Conservation (phyloP, 2,113 vertebrate genomes). For the Leucoraja erinaceus region DNA sequence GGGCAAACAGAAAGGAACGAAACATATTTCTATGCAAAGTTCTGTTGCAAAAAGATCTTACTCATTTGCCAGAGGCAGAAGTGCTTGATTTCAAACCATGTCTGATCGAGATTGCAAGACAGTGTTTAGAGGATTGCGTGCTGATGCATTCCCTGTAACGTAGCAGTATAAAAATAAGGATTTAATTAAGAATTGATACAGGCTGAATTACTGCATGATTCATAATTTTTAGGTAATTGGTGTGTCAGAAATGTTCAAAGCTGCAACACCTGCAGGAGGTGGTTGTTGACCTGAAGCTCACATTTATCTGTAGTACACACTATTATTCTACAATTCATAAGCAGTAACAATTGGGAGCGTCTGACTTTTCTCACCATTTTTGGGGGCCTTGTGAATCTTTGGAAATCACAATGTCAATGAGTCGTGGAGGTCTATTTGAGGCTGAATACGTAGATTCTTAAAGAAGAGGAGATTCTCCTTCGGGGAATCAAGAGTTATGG, state of each 20-base stretch:
- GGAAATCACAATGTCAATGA: too few relatives aligned
- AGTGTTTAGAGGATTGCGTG: background rate
- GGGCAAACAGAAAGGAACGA: background rate
- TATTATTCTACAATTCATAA: background rate
- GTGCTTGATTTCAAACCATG: background rate
- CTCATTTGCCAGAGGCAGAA: background rate
- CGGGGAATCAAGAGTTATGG: too few relatives aligned
- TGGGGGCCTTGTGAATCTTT: background rate
- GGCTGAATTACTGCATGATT: background rate
- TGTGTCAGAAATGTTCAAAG: background rate
- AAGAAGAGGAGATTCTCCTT: too few relatives aligned
- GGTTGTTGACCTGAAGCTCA: conserved; percentile 1
- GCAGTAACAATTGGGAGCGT: background rate
- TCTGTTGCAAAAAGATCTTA: background rate
- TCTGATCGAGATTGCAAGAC: background rate
- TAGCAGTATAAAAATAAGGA: background rate
- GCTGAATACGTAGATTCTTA: too few relatives aligned
- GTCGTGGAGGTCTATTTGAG: too few relatives aligned
- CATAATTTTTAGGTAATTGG: background rate
- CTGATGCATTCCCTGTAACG: background rate
- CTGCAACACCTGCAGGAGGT: background rate
- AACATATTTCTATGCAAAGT: background rate
- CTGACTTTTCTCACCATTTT: background rate
- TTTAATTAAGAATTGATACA: background rate
- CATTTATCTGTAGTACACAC: background rate